Conservation (phyloP, 2,888 invertebrate species). For the Eristalis pertinax region DNA sequence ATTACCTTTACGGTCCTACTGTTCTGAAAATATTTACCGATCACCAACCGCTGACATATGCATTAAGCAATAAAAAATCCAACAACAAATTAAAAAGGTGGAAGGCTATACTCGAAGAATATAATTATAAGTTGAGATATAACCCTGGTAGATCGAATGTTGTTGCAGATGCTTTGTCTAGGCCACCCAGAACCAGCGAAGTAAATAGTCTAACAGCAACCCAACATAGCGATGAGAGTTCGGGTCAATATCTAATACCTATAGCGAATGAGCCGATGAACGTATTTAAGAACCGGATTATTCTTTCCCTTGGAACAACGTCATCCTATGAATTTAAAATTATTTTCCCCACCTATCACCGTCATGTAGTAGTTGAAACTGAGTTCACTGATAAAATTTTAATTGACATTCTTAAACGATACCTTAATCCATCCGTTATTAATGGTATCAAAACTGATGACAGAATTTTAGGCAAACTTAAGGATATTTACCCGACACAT, state of each 20-base stretch:
- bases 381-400: slow-evolving; percentile 28
- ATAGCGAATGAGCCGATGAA: slow-evolving; percentile 3
- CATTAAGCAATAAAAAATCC: slow-evolving; percentile 38
- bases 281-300: background rate
- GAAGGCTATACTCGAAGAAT: slow-evolving; percentile 66
- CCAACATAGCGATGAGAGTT: slow-evolving; percentile 13
- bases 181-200: slow-evolving; percentile 19
- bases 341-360: slow-evolving; percentile 41
- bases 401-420: slow-evolving; percentile 28
- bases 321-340: slow-evolving; percentile 35
- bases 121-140: slow-evolving; percentile 46
- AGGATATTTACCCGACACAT: background rate
- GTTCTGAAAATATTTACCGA: slow-evolving; percentile 23
- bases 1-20: slow-evolving; percentile 44
- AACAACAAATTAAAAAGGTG: slow-evolving; percentile 49
- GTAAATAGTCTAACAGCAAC: slow-evolving; percentile 40
- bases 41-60: slow-evolving; percentile 36
- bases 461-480: background rate
- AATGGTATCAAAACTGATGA: slow-evolving; percentile 27
- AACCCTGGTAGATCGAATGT: slow-evolving; percentile 50
- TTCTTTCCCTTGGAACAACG: background rate
- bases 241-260: slow-evolving; percentile 26
- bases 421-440: slow-evolving; percentile 38
- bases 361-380: slow-evolving; percentile 34
- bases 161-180: slow-evolving; percentile 54